Percentiles rank a stretch among this genome's conserved stretches.
phyloP scores from a whole-genome alignment of 1,140 invertebrate genomes.

The Notospermus geniculatus region DNA sequence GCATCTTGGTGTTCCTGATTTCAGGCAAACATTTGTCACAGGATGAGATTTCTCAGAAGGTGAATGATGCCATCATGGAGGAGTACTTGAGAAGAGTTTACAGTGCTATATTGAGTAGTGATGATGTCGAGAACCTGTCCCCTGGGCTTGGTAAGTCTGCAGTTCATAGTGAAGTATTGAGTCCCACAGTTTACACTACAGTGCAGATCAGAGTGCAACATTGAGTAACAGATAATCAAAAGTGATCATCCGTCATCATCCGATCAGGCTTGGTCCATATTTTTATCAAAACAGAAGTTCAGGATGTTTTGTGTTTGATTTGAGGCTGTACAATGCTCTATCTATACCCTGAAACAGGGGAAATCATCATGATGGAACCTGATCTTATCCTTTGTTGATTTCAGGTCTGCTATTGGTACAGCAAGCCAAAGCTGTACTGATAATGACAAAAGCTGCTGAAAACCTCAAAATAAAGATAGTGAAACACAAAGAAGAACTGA shows the following conservation, averaged over 20 bases:
- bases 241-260: too few relatives aligned
- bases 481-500: slow-evolving; percentile 55
- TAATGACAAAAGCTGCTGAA: slow-evolving; percentile 81
- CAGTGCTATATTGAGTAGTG: slow-evolving; percentile 71
- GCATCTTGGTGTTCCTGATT: too few relatives aligned
- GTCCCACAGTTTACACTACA: too few relatives aligned
- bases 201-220: too few relatives aligned
- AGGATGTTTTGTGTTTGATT: too few relatives aligned
- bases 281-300: too few relatives aligned
- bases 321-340: too few relatives aligned
- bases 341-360: too few relatives aligned
- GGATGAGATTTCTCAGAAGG: slow-evolving; percentile 83
- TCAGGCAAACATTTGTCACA: slow-evolving; percentile 76
- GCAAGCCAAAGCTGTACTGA: slow-evolving; percentile 82
- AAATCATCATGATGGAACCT: too few relatives aligned
- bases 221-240: too few relatives aligned
- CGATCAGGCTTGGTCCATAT: too few relatives aligned
- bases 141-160: slow-evolving; percentile 64
- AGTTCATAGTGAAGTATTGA: neutral
- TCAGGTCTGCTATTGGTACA: slow-evolving; percentile 73
- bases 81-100: slow-evolving; percentile 87
- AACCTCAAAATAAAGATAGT: slow-evolving; percentile 70
- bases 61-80: slow-evolving; percentile 82
- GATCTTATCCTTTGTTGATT: slow-evolving; percentile 6
- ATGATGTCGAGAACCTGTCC: slow-evolving; percentile 72